Evolutionary conservation across 2,797 vertebrate species (phyloP), one percentile per base, ranked within the genome.

Genomic region (Epinephelus awoara): DNA sequence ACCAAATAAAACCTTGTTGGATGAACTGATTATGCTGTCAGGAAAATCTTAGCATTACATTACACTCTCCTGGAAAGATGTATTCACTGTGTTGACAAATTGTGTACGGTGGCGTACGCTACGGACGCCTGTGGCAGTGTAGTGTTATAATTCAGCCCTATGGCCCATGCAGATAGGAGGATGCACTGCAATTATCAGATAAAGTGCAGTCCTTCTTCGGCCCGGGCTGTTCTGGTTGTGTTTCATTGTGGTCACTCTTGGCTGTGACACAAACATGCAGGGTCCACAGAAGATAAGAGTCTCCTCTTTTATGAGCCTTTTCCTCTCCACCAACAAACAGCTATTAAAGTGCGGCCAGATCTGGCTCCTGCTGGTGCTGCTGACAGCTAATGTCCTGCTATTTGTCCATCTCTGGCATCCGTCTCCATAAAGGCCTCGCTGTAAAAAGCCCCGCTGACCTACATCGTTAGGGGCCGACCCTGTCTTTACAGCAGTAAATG

Each of bases 331-430:
- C 86, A 92, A 89, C 93, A 93, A 94, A 89, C 94, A 87, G 82
- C 73, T 86, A 88, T 92, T 94, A 92, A 90, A 93, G 79, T 73
- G 78, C 61, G 18, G 78, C 91, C 91, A 87, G 89, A 93, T 91
- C 92, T 93, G 89, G 91, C 93, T 94, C 85, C 89, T 92, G 85
- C 63, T 78, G 84, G 89, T 82, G 83, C 85, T 85, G 90, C 92
- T 94, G 93, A 95, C 92, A 94, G 93, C 86, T 91, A 89, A 90
- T 91, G 92, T 93, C 93, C 91, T 95, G 94, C 91, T 93, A 94
- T 93, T 91, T 93, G 91, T 94, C 91, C 93, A 88, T 92, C 77
- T 91, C 85, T 93, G 93, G 88, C 91, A 95, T 95, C 89, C 80
- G 85, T 95, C 93, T 94, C 89, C 91, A 93, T 94, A 94, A 96